Evolutionary conservation across 2,797 vertebrate genomes (phyloP).

Genomic region (Trematomus bernacchii): DNA sequence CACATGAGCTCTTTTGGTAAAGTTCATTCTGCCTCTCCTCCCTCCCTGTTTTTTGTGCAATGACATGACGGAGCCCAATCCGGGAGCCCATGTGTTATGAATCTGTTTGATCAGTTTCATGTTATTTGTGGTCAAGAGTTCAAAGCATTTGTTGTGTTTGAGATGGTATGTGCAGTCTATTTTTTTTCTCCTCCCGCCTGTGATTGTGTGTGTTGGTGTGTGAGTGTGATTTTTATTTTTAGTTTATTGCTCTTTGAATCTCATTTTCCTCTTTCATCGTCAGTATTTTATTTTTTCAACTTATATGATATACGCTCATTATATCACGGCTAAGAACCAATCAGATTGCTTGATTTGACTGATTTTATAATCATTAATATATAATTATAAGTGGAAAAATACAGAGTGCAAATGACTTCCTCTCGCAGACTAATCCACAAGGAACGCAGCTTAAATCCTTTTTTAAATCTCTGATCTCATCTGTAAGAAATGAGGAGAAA

Average conservation of each 20-base stretch:
- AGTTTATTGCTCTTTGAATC: slow-evolving; percentile 70
- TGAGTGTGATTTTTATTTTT: slow-evolving; percentile 50
- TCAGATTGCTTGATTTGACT: too few relatives aligned
- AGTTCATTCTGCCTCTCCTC: slow-evolving; percentile 81
- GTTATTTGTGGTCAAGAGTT: slow-evolving; percentile 76
- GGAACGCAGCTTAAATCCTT: slow-evolving; percentile 5
- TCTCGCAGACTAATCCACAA: not conserved
- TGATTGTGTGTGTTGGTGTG: slow-evolving; percentile 63
- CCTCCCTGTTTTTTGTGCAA: slow-evolving; percentile 61
- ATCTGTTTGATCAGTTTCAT: slow-evolving; percentile 61
- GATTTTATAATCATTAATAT: too few relatives aligned
- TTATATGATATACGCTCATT: slow-evolving; percentile 4
- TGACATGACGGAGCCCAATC: slow-evolving; percentile 65
- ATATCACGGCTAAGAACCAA: too few relatives aligned
- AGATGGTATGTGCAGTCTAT: slow-evolving; percentile 70
- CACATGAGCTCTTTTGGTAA: slow-evolving; percentile 76
- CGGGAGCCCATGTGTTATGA: slow-evolving; percentile 68
- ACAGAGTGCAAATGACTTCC: not conserved
- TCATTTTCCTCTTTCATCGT: slow-evolving; percentile 66
- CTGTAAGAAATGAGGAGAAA: not conserved
- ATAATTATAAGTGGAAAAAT: too few relatives aligned
- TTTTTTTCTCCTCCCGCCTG: slow-evolving; percentile 38
- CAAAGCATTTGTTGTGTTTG: slow-evolving; percentile 76
- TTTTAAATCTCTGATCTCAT: slow-evolving; percentile 30
- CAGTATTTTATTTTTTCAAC: slow-evolving; percentile 79